Evolutionary conservation across 2,797 vertebrate species (phyloP).

Genomic region (Nyctibius grandis): DNA sequence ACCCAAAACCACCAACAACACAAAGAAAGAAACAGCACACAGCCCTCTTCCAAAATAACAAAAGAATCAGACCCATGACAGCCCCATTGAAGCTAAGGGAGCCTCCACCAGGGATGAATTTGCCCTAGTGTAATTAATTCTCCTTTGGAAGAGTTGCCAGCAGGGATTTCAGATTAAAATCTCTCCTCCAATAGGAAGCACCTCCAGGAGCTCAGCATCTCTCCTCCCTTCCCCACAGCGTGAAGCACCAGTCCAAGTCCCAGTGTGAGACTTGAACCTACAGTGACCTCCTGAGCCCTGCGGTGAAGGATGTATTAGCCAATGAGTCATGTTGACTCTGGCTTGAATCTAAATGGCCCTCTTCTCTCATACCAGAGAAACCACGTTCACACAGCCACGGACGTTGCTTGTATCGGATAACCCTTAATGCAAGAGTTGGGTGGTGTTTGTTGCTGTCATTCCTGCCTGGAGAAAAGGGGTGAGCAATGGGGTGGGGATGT

Average conservation of each 20-base stretch:
- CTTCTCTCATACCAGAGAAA: conserved; percentile 54
- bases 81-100: neutral
- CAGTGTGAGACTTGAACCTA: conserved; percentile 58
- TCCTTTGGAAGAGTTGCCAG: conserved; percentile 19
- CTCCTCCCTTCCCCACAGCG: conserved; percentile 10
- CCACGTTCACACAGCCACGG: conserved; percentile 22
- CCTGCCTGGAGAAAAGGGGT: conserved; percentile 24
- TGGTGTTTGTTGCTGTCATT: conserved; percentile 33
- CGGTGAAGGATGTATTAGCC: conserved; percentile 52
- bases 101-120: neutral
- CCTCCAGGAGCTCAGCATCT: conserved; percentile 35
- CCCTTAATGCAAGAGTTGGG: neutral
- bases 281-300: conserved; percentile 56
- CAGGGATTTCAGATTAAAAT: conserved; percentile 35
- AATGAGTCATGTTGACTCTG: conserved; percentile 67
- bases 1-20: neutral
- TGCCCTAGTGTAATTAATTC: conserved; percentile 12
- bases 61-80: neutral
- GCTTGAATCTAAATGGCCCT: conserved; percentile 49
- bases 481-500: conserved; percentile 36
- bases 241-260: conserved; percentile 44
- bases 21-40: neutral
- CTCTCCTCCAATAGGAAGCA: conserved; percentile 39
- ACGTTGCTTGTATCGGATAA: neutral
- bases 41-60: neutral